phyloP scores from a whole-genome alignment of 2,113 vertebrate genomes.

The Perca fluviatilis region DNA sequence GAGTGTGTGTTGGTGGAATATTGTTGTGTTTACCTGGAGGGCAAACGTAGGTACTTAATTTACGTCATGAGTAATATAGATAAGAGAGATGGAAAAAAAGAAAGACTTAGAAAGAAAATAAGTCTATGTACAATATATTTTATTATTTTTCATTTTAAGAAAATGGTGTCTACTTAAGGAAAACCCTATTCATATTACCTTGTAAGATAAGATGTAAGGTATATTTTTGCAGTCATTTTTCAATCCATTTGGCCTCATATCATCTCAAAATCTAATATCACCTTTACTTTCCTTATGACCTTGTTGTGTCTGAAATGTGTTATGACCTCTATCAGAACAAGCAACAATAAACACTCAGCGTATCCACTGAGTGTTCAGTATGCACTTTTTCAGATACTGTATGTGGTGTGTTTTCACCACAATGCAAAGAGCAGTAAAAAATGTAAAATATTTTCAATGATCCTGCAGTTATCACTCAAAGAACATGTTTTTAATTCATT shows the following conservation, averaged over 20 bases:
- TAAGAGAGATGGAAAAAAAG: background rate
- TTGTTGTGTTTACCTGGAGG: background rate
- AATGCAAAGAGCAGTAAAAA: background rate
- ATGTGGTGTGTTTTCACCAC: background rate
- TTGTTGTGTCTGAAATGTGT: background rate
- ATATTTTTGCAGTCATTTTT: background rate
- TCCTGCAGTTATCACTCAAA: background rate
- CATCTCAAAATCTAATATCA: slow-evolving; percentile 23
- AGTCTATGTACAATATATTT: background rate
- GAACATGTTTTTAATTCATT: background rate
- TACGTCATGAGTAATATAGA: background rate
- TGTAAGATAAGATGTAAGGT: background rate
- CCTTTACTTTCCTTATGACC: slow-evolving; percentile 33
- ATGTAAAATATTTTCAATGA: background rate
- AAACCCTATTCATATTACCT: background rate
- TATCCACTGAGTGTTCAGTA: no score
- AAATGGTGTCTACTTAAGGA: background rate
- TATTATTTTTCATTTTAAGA: background rate
- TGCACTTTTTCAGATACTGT: background rate
- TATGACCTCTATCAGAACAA: background rate
- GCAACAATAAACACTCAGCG: background rate
- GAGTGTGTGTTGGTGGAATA: background rate
- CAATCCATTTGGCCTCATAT: background rate
- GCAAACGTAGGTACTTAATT: background rate
- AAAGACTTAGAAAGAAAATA: background rate